phyloP scores from a whole-genome alignment of 2,113 vertebrate species.

The Larimichthys polyactis region DNA sequence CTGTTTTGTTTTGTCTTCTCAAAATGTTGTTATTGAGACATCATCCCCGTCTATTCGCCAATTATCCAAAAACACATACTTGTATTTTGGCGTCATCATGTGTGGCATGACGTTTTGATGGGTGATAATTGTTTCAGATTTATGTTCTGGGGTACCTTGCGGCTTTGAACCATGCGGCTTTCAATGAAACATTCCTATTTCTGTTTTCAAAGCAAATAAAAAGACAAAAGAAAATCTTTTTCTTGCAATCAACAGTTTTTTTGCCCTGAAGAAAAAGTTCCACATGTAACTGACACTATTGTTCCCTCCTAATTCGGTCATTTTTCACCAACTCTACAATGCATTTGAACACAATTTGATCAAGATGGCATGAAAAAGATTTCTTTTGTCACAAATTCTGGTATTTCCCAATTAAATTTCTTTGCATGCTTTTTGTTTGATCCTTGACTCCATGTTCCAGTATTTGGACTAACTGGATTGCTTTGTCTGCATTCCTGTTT shows the following conservation, averaged over 20 bases:
- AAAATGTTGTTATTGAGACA: constrained; percentile 43
- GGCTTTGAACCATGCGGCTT: constrained; percentile 53
- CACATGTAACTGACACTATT: not conserved
- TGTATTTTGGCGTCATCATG: constrained; percentile 91
- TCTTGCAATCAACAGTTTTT: constrained; percentile 87
- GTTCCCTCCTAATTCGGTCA: not conserved
- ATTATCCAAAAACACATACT: constrained; percentile 81
- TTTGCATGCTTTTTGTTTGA: constrained; percentile 87
- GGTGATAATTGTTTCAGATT: constrained; percentile 83
- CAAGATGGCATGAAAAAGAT: constrained; percentile 91
- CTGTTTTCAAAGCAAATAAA: constrained; percentile 80
- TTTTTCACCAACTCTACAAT: not conserved
- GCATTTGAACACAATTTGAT: constrained; percentile 59
- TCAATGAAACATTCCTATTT: constrained; percentile 63
- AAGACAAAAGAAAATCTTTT: constrained; percentile 93
- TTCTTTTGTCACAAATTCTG: constrained; percentile 87
- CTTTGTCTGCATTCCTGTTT: constrained; percentile 81
- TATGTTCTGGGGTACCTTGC: constrained; percentile 74
- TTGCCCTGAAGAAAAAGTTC: not conserved
- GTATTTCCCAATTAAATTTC: constrained; percentile 70
- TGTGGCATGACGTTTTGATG: constrained; percentile 94
- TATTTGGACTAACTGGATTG: constrained; percentile 81
- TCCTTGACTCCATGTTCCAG: constrained; percentile 74
- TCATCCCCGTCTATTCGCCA: constrained; percentile 80
- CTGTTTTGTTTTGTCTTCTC: constrained; percentile 34